These are phyloP conservation scores for Tangara arthus DNA, from an alignment of 2,797 vertebrate species.

Conservation along the genomic window DNA sequence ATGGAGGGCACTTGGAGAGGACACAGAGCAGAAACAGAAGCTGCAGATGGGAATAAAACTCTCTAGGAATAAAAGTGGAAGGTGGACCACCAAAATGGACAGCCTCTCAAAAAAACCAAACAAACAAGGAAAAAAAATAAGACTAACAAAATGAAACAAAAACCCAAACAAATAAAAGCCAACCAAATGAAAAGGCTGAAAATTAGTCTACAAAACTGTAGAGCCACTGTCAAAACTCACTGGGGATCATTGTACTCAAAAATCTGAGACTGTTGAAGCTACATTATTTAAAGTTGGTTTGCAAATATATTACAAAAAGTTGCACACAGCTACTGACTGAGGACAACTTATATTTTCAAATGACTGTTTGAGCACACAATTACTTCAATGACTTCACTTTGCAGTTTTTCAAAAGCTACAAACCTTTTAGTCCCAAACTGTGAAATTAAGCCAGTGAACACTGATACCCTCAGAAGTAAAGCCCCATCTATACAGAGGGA, in stretches of 20 bases:
- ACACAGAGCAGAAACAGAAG: neutral
- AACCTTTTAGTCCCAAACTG: neutral
- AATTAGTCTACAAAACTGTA: neutral
- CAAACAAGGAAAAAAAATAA: neutral
- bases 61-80: neutral
- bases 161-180: neutral
- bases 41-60: neutral
- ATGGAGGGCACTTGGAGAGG: neutral
- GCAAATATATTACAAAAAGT: neutral
- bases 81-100: neutral
- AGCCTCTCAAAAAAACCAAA: neutral
- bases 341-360: neutral
- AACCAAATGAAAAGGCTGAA: neutral
- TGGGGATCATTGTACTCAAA: neutral
- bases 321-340: neutral
- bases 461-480: neutral
- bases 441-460: neutral
- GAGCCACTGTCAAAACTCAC: neutral
- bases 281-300: neutral
- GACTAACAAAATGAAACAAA: neutral
- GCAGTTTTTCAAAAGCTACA: neutral
- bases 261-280: neutral
- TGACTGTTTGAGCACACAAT: neutral
- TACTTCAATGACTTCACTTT: neutral
- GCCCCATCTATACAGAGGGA: rapidly evolving